Evolutionary conservation across 2,797 vertebrate species (phyloP).

Genomic region (Sebastes melanostomus): DNA sequence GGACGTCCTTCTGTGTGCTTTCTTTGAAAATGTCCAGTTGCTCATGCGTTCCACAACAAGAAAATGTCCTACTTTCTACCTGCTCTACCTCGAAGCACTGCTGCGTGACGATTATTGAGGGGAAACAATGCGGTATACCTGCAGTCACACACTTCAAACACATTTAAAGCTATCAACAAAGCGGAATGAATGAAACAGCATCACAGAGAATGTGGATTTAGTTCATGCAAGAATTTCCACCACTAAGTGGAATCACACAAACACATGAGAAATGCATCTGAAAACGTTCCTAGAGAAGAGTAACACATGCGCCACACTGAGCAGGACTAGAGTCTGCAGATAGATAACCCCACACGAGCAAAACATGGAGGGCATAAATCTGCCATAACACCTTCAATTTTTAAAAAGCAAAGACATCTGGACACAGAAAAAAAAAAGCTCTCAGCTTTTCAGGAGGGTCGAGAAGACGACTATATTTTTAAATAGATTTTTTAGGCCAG

Average conservation of each 20-base stretch:
- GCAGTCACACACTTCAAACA: neutral
- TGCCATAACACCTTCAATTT: neutral
- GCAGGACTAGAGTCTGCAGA: neutral
- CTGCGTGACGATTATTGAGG: neutral
- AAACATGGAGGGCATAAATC: neutral
- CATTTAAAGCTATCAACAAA: neutral
- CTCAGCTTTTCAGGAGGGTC: neutral
- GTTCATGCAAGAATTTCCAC: neutral
- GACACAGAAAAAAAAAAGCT: neutral
- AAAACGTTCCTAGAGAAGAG: neutral
- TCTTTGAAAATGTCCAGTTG: neutral
- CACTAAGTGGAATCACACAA: neutral
- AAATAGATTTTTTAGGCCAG: neutral
- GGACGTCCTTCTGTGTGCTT: neutral
- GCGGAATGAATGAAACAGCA: neutral
- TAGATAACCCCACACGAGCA: neutral
- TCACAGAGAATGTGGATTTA: neutral
- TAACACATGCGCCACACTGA: neutral
- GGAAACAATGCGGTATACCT: neutral
- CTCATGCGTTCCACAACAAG: neutral
- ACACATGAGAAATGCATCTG: neutral
- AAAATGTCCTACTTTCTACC: conserved; percentile 6
- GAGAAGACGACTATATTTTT: neutral
- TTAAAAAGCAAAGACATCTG: conserved; percentile 13
- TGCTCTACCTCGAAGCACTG: neutral